Percentiles rank a stretch among this genome's conserved stretches.
phyloP scores from a whole-genome alignment of 2,113 vertebrate genomes.

The Pachyramphus minor region DNA sequence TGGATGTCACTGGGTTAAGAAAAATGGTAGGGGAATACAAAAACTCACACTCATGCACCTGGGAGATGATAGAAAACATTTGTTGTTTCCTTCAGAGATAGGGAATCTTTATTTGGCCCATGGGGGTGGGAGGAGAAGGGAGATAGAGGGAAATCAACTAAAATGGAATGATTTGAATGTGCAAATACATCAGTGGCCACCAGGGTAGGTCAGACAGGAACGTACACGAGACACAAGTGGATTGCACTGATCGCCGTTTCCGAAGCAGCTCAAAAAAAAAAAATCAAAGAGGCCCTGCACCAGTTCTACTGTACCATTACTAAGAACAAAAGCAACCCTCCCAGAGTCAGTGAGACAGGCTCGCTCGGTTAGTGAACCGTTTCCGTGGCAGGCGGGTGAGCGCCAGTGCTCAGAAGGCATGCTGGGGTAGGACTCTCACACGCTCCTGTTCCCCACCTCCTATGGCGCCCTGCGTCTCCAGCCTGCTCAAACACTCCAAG shows the following conservation, averaged over 20 bases:
- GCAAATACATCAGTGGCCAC: conserved; percentile 60
- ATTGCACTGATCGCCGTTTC: conserved; percentile 39
- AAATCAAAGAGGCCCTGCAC: background rate
- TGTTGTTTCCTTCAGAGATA: conserved; percentile 44
- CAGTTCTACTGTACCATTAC: conserved; percentile 49
- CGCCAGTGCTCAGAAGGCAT: conserved; percentile 78
- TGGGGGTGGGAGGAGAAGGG: background rate
- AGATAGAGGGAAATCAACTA: conserved; percentile 34
- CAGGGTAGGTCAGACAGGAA: conserved; percentile 11
- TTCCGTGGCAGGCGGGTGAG: conserved; percentile 67
- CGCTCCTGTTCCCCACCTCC: conserved; percentile 94
- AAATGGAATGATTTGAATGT: conserved; percentile 67
- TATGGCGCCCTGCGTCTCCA: conserved; percentile 74
- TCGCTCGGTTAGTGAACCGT: conserved; percentile 66
- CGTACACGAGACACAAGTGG: conserved; percentile 19
- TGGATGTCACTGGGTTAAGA: background rate
- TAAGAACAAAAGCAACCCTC: conserved; percentile 49
- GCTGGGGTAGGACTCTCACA: conserved; percentile 81
- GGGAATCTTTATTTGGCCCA: conserved; percentile 80
- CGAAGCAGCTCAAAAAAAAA: conserved; percentile 25
- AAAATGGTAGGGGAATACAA: conserved; percentile 19
- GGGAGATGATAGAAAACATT: conserved; percentile 59
- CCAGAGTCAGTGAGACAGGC: conserved; percentile 45
- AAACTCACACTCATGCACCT: conserved; percentile 70
- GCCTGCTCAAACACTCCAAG: conserved; percentile 74